Conservation (phyloP, 2,888 invertebrate genomes). For the Phragmatobia fuliginosa region DNA sequence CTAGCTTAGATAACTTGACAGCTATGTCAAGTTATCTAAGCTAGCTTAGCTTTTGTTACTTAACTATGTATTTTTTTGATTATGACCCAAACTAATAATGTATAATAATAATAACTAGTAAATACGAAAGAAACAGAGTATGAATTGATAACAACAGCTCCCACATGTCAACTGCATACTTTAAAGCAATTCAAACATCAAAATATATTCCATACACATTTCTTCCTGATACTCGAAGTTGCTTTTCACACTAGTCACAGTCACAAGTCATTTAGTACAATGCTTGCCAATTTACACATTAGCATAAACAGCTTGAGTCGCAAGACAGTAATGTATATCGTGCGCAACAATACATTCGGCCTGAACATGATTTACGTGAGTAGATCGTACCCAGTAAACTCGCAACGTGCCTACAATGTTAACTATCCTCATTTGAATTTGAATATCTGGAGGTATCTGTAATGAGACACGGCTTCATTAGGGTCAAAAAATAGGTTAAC, state of each 20-base stretch:
- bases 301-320: conserved; percentile 11
- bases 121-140: no score
- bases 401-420: conserved; percentile 65
- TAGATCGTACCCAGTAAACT: conserved; percentile 58
- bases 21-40: no score
- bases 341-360: conserved; percentile 42
- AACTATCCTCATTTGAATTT: conserved; percentile 64
- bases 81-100: no score
- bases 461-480: conserved; percentile 53
- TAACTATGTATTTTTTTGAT: no score
- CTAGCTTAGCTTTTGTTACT: no score
- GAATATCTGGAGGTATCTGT: conserved; percentile 58
- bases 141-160: no score
- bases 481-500: conserved; percentile 21
- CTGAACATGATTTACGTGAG: conserved; percentile 33
- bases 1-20: no score
- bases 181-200: no score
- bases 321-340: conserved; percentile 44
- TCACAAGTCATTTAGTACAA: conserved; percentile 17
- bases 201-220: no score
- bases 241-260: conserved; percentile 26
- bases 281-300: not conserved
- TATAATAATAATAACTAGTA: no score
- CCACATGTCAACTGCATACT: no score
- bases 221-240: conserved; percentile 37